phyloP scores from a whole-genome alignment of 2,888 invertebrate species.

The Luffia ferchaultella region DNA sequence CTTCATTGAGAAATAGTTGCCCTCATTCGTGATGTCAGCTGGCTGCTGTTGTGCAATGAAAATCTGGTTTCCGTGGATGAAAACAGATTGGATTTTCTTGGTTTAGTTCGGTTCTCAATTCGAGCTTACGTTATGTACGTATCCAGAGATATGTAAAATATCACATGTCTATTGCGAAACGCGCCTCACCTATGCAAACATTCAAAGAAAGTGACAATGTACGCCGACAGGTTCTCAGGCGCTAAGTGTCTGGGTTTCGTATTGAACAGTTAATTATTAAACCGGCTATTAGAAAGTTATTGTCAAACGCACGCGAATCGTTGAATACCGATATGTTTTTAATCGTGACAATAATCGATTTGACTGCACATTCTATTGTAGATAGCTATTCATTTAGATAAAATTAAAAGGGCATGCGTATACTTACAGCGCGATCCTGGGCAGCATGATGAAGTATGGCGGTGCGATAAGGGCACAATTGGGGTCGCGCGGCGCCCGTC shows the following conservation, averaged over 20 bases:
- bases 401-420: conserved; percentile 8
- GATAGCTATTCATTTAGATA: too few relatives aligned
- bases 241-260: conserved; percentile 12
- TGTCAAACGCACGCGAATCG: conserved; percentile 18
- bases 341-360: conserved; percentile 12
- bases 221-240: conserved; percentile 22
- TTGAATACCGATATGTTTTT: conserved; percentile 3
- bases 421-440: conserved; percentile 55
- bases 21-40: conserved; percentile 58
- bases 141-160: conserved; percentile 26
- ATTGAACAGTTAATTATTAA: conserved; percentile 25
- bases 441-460: conserved; percentile 33
- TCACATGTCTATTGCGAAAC: conserved; percentile 13
- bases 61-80: conserved; percentile 55
- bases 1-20: conserved; percentile 59
- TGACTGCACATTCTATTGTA: too few relatives aligned
- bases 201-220: conserved; percentile 36
- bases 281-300: conserved; percentile 42
- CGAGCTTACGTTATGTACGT: conserved; percentile 9
- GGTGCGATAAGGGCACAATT: conserved; percentile 16
- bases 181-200: conserved; percentile 30
- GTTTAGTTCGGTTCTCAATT: conserved; percentile 19
- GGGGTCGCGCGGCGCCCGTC: conserved; percentile 15
- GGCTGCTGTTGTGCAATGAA: conserved; percentile 49
- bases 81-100: conserved; percentile 45